Percentiles rank a stretch among this genome's conserved stretches.
These are phyloP conservation scores for Agonopterix alstromeriana DNA, from an alignment of 2,888 invertebrate species.

Conservation along the genomic window DNA sequence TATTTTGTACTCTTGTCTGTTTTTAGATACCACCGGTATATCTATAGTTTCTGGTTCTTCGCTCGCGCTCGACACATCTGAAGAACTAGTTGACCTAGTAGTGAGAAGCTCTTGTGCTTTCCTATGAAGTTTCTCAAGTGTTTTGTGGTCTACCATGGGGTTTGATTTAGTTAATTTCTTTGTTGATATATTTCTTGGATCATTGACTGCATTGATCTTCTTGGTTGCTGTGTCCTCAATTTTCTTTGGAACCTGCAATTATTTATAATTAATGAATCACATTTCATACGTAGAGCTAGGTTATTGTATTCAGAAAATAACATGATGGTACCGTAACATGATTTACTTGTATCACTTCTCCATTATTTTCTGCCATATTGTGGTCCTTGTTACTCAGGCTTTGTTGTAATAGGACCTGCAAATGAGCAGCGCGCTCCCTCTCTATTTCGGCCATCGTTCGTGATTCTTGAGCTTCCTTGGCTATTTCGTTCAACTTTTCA, in stretches of 20 bases:
- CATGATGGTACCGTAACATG: too few species aligned
- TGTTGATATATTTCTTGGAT: too few species aligned
- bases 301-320: too few species aligned
- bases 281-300: too few species aligned
- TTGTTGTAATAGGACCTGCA: constrained; percentile 44
- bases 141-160: constrained; percentile 31
- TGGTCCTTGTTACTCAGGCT: constrained; percentile 21
- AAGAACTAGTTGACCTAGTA: constrained; percentile 44
- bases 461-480: constrained; percentile 49
- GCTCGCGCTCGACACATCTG: constrained; percentile 39
- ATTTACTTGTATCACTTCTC: too few species aligned
- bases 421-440: constrained; percentile 36
- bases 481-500: constrained; percentile 51
- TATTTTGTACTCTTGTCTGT: not conserved
- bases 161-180: constrained; percentile 8
- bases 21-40: constrained; percentile 4
- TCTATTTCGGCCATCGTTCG: constrained; percentile 47
- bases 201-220: too few species aligned
- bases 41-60: constrained; percentile 15
- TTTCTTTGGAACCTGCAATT: too few species aligned
- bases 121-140: constrained; percentile 54
- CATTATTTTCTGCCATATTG: too few species aligned
- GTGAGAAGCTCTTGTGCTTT: constrained; percentile 61
- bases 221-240: too few species aligned
- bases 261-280: too few species aligned